phyloP scores from a whole-genome alignment of 2,113 vertebrate genomes.

The Otocyon megalotis region DNA sequence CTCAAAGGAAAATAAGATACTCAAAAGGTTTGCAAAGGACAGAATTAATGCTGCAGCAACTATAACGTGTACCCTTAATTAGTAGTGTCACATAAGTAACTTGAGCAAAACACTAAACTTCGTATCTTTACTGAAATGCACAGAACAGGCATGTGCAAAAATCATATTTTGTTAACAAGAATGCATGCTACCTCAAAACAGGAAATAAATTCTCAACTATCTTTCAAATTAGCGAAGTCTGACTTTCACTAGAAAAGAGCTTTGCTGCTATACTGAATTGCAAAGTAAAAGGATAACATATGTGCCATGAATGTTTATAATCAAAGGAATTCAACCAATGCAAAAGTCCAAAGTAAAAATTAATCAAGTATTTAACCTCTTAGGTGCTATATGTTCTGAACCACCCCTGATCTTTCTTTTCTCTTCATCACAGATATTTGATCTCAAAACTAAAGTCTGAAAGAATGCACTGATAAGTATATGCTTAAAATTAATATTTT shows the following conservation, averaged over 20 bases:
- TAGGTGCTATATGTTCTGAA: not conserved
- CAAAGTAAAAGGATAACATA: not conserved
- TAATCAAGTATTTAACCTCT: not conserved
- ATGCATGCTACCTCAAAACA: not conserved
- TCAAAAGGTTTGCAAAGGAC: not conserved
- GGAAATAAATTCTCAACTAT: not conserved
- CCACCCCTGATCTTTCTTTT: not conserved
- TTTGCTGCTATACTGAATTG: not conserved
- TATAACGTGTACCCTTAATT: not conserved
- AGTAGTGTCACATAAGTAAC: not conserved
- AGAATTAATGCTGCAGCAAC: not conserved
- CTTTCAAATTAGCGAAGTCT: conserved; percentile 21
- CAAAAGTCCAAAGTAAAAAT: not conserved
- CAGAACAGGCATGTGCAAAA: not conserved
- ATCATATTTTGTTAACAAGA: not conserved
- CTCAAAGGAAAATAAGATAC: not conserved
- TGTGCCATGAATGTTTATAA: not conserved
- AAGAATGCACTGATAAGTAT: conserved; percentile 11
- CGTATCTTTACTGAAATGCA: not conserved
- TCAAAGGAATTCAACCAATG: conserved; percentile 18
- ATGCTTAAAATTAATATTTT: not conserved
- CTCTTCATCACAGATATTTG: not conserved
- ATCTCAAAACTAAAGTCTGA: not conserved
- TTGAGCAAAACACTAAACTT: not conserved
- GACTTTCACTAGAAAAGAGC: not conserved